phyloP scores from a whole-genome alignment of 1,140 invertebrate species.

The Brachionus paranguensis region DNA sequence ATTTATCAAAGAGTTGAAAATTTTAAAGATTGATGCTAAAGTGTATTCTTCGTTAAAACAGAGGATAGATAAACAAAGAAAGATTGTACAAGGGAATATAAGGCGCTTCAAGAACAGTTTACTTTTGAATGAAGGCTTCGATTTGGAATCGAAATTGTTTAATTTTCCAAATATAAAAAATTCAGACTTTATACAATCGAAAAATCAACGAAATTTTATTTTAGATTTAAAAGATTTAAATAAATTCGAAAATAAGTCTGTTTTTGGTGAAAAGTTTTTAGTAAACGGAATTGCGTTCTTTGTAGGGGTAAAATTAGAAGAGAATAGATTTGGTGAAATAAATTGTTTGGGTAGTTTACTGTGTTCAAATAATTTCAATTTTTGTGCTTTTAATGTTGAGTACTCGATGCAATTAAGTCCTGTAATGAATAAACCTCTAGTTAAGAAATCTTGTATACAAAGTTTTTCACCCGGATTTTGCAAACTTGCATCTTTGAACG shows the following conservation, averaged over 20 bases:
- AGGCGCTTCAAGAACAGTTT: background rate
- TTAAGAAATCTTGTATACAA: background rate
- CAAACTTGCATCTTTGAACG: background rate
- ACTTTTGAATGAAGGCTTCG: background rate
- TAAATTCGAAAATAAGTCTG: background rate
- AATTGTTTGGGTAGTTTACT: background rate
- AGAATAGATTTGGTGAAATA: background rate
- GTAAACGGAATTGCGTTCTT: background rate
- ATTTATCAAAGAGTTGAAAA: background rate
- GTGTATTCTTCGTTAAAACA: background rate
- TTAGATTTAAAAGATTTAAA: background rate
- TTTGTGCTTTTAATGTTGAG: background rate
- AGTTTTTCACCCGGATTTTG: background rate
- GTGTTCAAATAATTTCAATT: background rate
- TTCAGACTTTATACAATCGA: background rate
- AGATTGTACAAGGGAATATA: background rate
- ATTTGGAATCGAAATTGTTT: background rate
- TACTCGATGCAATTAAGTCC: background rate
- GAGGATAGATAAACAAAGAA: background rate
- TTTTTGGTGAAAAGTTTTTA: background rate
- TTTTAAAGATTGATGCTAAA: background rate
- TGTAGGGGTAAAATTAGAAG: background rate
- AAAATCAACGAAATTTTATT: background rate
- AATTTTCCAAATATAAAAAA: background rate
- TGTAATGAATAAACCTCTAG: background rate